A percentile compares a stretch with the other conserved stretches of the same genome.
Evolutionary conservation across 1,140 invertebrate species (phyloP).

Genomic region (Ericerus pela): DNA sequence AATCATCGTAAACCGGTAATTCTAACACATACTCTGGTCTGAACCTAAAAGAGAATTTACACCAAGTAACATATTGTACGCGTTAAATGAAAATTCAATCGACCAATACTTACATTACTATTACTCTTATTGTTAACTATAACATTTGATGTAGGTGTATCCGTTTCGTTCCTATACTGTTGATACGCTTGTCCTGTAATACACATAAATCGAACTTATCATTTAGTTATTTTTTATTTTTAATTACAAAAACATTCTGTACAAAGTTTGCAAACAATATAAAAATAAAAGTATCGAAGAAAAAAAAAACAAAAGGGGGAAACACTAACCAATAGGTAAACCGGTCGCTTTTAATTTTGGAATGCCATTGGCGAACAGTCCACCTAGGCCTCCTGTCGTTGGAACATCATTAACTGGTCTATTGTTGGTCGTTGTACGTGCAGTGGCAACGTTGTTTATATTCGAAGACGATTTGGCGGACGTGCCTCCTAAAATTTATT

Average conservation of each 20-base stretch:
- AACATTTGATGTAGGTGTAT: background rate
- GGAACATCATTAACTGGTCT: background rate
- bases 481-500: background rate
- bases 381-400: background rate
- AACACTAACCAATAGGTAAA: background rate
- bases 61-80: too few species aligned
- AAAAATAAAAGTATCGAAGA: too few species aligned
- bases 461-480: background rate
- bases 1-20: too few species aligned
- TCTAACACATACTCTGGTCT: too few species aligned
- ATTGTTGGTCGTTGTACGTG: background rate
- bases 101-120: background rate
- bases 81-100: too few species aligned
- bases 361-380: slow-evolving; percentile 2
- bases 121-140: background rate
- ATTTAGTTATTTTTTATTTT: too few species aligned
- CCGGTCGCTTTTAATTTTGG: slow-evolving; percentile 2
- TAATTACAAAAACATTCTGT: too few species aligned
- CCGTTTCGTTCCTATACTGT: background rate
- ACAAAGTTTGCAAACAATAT: too few species aligned
- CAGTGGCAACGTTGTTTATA: background rate
- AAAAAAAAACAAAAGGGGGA: too few species aligned
- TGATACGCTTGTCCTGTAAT: background rate
- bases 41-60: too few species aligned
- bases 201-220: too few species aligned